Evolutionary conservation across 1,140 invertebrate genomes (phyloP), one percentile per base, ranked within the genome.

Genomic region (Aplysia californica): DNA sequence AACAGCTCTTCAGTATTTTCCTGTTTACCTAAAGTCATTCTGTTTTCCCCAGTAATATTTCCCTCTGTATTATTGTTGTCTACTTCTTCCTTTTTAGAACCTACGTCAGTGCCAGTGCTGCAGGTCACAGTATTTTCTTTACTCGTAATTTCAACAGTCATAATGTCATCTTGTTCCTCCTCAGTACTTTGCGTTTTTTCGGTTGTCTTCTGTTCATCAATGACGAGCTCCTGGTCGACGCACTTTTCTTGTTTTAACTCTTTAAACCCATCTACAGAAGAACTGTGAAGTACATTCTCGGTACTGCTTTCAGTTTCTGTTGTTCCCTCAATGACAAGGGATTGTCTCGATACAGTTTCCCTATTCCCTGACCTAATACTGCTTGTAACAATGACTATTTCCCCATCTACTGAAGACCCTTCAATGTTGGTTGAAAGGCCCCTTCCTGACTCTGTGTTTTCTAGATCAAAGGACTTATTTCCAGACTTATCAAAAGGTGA

Each of bases 1-100:
- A n/a, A n/a, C n/a, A n/a, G n/a, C n/a, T 76, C 35, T 26, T 55
- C 35, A 55, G 29, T 55, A 55, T 29, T 36, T 23, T 68, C 66
- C 21, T 35, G 66, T 23, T n/a, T 23, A 18, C n/a, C 35, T 2
- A 21, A 3, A 1, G 3, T 39, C 21, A 3, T 23, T 15, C 1
- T 44, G 38, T 39, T 41, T 1, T 68, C 66, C 20, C 23, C 1
- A 38, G n/a, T 5, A 36, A 68, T 68, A 35, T 71, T 39, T 44
- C 44, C 35, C 1, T 41, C 23, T 69, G 35, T 0, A 41, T 35
- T 41, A 38, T 21, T 26, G 10, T 58, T 67, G 18, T 50, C 74
- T 67, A n/a, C 65, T 69, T 76, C 50, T 21, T 61, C 39, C 20
- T 50, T 56, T 56, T 56, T 35, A 36, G 10, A 15, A 21, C 29